These are phyloP conservation scores for Scomber scombrus DNA, from an alignment of 2,113 vertebrate species.

Conservation along the genomic window DNA sequence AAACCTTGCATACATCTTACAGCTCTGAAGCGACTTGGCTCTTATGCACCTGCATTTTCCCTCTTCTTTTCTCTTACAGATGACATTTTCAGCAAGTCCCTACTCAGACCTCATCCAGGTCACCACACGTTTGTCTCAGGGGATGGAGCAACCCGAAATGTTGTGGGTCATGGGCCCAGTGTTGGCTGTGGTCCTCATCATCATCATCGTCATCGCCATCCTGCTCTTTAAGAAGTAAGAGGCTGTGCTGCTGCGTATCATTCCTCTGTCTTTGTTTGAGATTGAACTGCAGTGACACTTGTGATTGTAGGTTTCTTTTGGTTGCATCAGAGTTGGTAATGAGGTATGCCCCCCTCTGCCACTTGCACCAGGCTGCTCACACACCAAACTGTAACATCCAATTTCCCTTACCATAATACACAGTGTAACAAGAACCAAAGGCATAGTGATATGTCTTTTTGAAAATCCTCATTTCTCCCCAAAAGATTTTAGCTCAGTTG, in stretches of 20 bases:
- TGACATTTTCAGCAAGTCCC: slow-evolving; percentile 95
- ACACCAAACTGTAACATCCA: slow-evolving; percentile 55
- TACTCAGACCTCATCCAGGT: slow-evolving; percentile 94
- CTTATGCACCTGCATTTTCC: slow-evolving; percentile 14
- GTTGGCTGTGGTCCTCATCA: slow-evolving; percentile 95
- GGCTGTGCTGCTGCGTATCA: slow-evolving; percentile 16
- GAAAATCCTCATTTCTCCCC: slow-evolving; percentile 36
- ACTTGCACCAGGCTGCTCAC: slow-evolving; percentile 54
- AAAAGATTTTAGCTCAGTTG: slow-evolving; percentile 57
- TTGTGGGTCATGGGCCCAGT: slow-evolving; percentile 98
- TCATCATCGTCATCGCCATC: slow-evolving; percentile 98
- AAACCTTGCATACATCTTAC: slow-evolving; percentile 1
- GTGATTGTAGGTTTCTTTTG: slow-evolving; percentile 66
- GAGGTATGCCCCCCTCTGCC: slow-evolving; percentile 53
- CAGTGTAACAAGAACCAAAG: slow-evolving; percentile 28
- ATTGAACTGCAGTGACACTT: slow-evolving; percentile 37
- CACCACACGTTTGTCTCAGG: slow-evolving; percentile 78
- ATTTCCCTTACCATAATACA: slow-evolving; percentile 45
- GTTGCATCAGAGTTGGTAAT: slow-evolving; percentile 80
- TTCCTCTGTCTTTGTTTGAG: slow-evolving; percentile 35
- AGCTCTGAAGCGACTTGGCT: slow-evolving; percentile 10
- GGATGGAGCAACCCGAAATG: slow-evolving; percentile 95
- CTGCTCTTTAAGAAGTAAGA: slow-evolving; percentile 98
- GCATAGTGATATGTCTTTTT: slow-evolving; percentile 58
- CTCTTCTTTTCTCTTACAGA: slow-evolving; percentile 80